Evolutionary conservation across 2,888 invertebrate species (phyloP).

Genomic region (Anthrax anthrax): DNA sequence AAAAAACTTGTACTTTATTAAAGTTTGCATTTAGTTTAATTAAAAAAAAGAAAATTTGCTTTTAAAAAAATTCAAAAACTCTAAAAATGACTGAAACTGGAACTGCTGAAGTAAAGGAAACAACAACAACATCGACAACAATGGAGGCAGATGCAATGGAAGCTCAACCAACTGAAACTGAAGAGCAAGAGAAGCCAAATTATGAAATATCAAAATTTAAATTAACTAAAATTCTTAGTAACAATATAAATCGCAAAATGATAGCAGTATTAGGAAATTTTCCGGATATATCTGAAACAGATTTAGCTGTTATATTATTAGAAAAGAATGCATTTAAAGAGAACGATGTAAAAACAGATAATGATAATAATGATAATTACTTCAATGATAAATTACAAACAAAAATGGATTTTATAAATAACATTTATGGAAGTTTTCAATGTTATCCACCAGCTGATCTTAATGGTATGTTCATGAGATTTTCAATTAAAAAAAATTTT

Average conservation of each 20-base stretch:
- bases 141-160: too few species aligned
- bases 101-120: too few species aligned
- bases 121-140: too few species aligned
- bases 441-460: conserved; percentile 46
- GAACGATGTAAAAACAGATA: conserved; percentile 25
- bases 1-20: too few species aligned
- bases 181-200: conserved; percentile 6
- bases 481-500: background rate
- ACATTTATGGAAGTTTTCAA: conserved; percentile 71
- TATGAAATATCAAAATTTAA: conserved; percentile 50
- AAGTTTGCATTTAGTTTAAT: too few species aligned
- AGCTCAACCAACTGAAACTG: too few species aligned
- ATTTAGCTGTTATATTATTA: conserved; percentile 55
- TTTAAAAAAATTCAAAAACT: background rate
- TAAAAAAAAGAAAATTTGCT: too few species aligned
- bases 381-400: conserved; percentile 47
- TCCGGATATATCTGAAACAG: conserved; percentile 35
- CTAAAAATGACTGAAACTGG: background rate
- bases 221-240: conserved; percentile 50
- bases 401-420: conserved; percentile 57
- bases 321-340: conserved; percentile 68
- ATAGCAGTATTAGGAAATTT: conserved; percentile 58
- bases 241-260: conserved; percentile 57
- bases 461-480: conserved; percentile 43
- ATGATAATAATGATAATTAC: conserved; percentile 36